Evolutionary conservation across 2,888 invertebrate genomes (phyloP).

Genomic region (Eustalomyia histrio): DNA sequence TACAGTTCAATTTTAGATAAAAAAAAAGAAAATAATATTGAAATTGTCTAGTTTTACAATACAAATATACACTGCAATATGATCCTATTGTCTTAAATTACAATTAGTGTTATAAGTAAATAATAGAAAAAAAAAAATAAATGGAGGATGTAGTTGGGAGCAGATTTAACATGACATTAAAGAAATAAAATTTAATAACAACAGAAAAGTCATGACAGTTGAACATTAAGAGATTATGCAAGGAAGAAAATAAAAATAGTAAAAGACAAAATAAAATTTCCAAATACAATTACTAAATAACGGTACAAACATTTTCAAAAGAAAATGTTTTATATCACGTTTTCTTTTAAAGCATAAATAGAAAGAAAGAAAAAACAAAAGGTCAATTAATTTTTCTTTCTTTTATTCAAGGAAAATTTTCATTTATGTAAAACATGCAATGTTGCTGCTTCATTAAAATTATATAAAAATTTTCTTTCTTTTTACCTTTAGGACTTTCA

Average conservation of each 20-base stretch:
- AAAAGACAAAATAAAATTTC: neutral
- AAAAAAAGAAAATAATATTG: too few relatives aligned
- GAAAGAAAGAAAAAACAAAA: too few relatives aligned
- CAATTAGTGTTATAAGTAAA: too few relatives aligned
- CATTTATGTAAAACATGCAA: neutral
- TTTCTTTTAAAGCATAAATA: too few relatives aligned
- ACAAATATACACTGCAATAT: too few relatives aligned
- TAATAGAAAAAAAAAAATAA: too few relatives aligned
- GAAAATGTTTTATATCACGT: neutral
- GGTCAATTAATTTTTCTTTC: neutral
- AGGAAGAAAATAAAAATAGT: conserved; percentile 19
- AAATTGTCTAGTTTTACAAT: too few relatives aligned
- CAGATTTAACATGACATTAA: too few relatives aligned
- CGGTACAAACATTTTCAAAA: neutral
- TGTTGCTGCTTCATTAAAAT: conserved; percentile 8
- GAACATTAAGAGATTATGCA: conserved; percentile 40
- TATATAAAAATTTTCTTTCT: neutral
- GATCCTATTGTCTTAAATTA: too few relatives aligned
- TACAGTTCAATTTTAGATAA: too few relatives aligned
- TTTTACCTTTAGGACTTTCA: neutral
- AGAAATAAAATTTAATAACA: conserved; percentile 13
- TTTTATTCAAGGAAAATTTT: neutral
- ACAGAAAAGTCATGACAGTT: conserved; percentile 50
- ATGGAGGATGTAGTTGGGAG: too few relatives aligned
- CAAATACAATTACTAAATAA: neutral